Base-by-base conservation (phyloP, 2,797 vertebrate genomes). In the Acanthornis magna region DNA sequence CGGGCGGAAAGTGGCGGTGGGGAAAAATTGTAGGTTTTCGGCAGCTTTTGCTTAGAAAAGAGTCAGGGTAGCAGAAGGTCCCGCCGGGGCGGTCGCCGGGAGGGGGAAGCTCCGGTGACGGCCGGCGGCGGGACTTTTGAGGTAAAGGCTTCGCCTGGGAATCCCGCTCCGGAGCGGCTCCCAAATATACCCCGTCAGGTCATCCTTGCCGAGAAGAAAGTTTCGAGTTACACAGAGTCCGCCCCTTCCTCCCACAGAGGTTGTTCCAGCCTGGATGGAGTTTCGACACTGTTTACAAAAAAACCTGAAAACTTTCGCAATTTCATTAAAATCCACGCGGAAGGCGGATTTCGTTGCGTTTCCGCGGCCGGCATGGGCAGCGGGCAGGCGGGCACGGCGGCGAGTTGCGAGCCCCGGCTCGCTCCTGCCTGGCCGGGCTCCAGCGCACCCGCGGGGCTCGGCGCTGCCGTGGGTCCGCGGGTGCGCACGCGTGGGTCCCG, bases 221-320 rank as follows among this genome's bases (percentile, higher is more conserved):
- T 98, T 98, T 97, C 82, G 60, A 89, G 92, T 95, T 94, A 65
- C 87, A 13, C 36, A 32, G 62, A 86, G 84, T 81, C 90, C 93
- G 80, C 88, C 89, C 82, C 73, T 93, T 94, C 93, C 93, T 91
- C 94, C 89, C 93, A 32, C 83, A 15, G 57, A 73, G 96, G 88
- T 95, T 93, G 96, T 94, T 95, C 88, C 61, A 62, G 81, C 92
- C 67, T 29, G 58, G 32, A 32, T 47, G 68, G 77, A 86, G 67
- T 85, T 88, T 32, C 36, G 58, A 42, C 58, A 5, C 3, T 11
- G 45, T 15, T 72, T 32, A 42, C 12, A 18, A 20, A 27, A 40
- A 5, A 12, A 8, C 10, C 25, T 12, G 60, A 32, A 42, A 84
- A 89, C 80, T 90, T 86, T 17, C 2, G 6, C 55, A 6, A 8